Evolutionary conservation across 2,888 invertebrate genomes (phyloP), one percentile per base, ranked within the genome.

Genomic region (Agonopterix alstromeriana): DNA sequence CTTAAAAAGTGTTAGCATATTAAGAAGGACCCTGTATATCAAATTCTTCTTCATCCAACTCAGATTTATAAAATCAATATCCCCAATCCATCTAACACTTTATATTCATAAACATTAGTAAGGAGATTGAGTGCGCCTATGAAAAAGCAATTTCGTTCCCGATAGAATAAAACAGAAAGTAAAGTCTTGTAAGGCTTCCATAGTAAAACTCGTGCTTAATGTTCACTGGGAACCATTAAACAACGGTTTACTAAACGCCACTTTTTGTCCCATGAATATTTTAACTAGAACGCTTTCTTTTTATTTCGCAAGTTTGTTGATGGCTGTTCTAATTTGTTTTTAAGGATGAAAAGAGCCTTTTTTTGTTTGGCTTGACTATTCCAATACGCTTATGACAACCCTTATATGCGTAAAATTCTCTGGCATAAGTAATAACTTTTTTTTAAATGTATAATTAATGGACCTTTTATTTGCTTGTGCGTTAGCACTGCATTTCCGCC

Each of bases 121-220:
- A 58, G 66, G 62, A 72, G 69, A 74, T 77, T 73, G 69, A 61
- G 63, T 67, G 52, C 56, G 63, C 65, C 73, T 73, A 77, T 82
- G 78, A 74, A 81, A 82, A 78, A 74, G 70, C 77, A 70, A 80
- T 82, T 74, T 69, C 54, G 57, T 56, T 47, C 41, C 49, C 50
- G 51, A 65, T 61, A 58, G 54, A 64, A 58, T 70, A 64, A 70
- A 69, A 62, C 54, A 57, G 60, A 65, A 60, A 64, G 63, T 67
- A 55, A 58, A 61, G 53, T 52, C 57, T 53, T 56, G 55, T 54
- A 48, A 36, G 12, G 56, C 48, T 49, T 52, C 53, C 53, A 56
- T 60, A 56, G 57, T 60, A 57, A 59, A 63, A 59, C 54, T 51
- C 54, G 58, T 60, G 62, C 62, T 73, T 73, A 70, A 73, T 70